These are phyloP conservation scores for Austrolebias charrua DNA, from an alignment of 2,797 vertebrate species.

Conservation along the genomic window DNA sequence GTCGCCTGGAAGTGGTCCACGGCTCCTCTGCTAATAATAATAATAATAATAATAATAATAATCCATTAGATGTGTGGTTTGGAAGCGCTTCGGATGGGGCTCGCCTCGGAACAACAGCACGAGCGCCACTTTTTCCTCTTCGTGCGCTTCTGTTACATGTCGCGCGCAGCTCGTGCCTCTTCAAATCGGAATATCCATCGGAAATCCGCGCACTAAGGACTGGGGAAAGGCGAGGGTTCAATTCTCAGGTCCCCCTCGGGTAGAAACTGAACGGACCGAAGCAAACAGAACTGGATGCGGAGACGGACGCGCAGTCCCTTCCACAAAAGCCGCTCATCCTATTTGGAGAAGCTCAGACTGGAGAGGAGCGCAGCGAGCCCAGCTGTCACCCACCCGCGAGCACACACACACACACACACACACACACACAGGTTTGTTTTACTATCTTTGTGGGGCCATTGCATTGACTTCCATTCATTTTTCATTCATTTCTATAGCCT, in stretches of 20 bases:
- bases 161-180: slow-evolving; percentile 76
- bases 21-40: slow-evolving; percentile 82
- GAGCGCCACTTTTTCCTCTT: slow-evolving; percentile 70
- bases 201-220: slow-evolving; percentile 73
- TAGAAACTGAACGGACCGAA: slow-evolving; percentile 47
- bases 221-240: slow-evolving; percentile 25
- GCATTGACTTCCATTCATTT: too few species aligned
- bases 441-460: too few species aligned
- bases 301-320: slow-evolving; percentile 67
- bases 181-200: slow-evolving; percentile 81
- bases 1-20: slow-evolving; percentile 72
- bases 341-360: slow-evolving; percentile 82
- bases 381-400: slow-evolving; percentile 79
- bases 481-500: too few species aligned
- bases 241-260: slow-evolving; percentile 61
- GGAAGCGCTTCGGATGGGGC: slow-evolving; percentile 60
- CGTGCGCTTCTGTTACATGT: slow-evolving; percentile 74
- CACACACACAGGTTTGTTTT: too few species aligned
- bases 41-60: too few species aligned
- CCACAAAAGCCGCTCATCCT: slow-evolving; percentile 86
- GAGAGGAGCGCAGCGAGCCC: slow-evolving; percentile 76
- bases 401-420: slow-evolving; percentile 42
- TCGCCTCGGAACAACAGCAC: slow-evolving; percentile 65
- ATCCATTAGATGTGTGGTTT: slow-evolving; percentile 84
- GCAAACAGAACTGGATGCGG: slow-evolving; percentile 63